Percentiles rank a stretch among this genome's conserved stretches.
These are phyloP conservation scores for Takifugu bimaculatus DNA, from an alignment of 2,113 vertebrate species.

Conservation along the genomic window DNA sequence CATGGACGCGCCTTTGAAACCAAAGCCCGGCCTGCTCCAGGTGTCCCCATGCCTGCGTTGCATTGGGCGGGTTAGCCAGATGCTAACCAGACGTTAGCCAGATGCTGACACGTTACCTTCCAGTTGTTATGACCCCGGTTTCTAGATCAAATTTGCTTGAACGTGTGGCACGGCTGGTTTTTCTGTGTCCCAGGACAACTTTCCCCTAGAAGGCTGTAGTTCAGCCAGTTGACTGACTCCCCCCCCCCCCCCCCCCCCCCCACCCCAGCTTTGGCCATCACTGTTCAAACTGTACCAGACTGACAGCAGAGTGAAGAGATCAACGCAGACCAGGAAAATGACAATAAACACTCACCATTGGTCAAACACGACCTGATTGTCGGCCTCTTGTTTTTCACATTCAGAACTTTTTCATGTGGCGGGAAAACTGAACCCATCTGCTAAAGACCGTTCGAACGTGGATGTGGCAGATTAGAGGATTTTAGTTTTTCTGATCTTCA, in stretches of 20 bases:
- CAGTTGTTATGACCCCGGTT: too few species aligned
- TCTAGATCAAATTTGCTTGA: background rate
- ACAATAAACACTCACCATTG: slow-evolving; percentile 61
- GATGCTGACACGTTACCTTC: too few species aligned
- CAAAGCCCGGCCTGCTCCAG: slow-evolving; percentile 5
- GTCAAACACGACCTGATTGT: slow-evolving; percentile 23
- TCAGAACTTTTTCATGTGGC: background rate
- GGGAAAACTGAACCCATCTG: too few species aligned
- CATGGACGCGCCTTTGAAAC: slow-evolving; percentile 9
- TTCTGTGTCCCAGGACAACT: slow-evolving; percentile 40
- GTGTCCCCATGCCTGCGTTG: background rate
- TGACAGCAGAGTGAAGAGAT: slow-evolving; percentile 26
- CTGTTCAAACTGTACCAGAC: slow-evolving; percentile 39
- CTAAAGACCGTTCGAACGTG: too few species aligned
- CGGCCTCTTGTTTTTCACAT: slow-evolving; percentile 20
- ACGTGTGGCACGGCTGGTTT: slow-evolving; percentile 64
- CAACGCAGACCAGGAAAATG: slow-evolving; percentile 47
- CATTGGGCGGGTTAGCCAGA: too few species aligned
- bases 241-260: background rate
- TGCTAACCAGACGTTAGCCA: too few species aligned
- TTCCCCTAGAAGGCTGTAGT: slow-evolving; percentile 31
- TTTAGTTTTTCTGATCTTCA: too few species aligned
- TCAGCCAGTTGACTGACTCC: slow-evolving; percentile 22
- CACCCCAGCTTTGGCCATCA: slow-evolving; percentile 14
- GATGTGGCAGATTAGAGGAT: too few species aligned